Evolutionary conservation across 1,140 invertebrate species (phyloP).

Genomic region (Hycleus cichorii): DNA sequence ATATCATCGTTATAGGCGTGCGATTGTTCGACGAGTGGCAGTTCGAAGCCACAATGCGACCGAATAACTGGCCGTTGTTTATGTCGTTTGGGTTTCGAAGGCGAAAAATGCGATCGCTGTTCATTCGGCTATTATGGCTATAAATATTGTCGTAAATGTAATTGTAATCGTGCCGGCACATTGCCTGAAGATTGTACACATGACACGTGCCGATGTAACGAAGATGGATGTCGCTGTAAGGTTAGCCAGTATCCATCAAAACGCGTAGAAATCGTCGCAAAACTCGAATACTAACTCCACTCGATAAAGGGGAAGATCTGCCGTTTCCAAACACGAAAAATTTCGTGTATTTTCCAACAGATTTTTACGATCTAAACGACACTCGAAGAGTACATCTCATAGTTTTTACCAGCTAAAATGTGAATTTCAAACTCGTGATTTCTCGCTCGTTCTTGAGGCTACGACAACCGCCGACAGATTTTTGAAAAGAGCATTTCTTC

Average conservation of each 20-base stretch:
- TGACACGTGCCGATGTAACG: constrained; percentile 65
- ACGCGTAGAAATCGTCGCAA: not conserved
- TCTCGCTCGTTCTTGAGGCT: too few species aligned
- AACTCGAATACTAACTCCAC: too few species aligned
- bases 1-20: constrained; percentile 51
- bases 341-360: too few species aligned
- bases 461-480: too few species aligned
- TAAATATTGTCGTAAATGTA: constrained; percentile 77
- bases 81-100: constrained; percentile 75
- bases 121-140: constrained; percentile 81
- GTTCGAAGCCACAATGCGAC: constrained; percentile 65
- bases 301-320: too few species aligned
- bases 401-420: too few species aligned
- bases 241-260: constrained; percentile 37
- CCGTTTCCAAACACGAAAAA: too few species aligned
- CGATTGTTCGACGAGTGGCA: constrained; percentile 66
- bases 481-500: too few species aligned
- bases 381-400: too few species aligned
- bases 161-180: constrained; percentile 61
- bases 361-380: too few species aligned
- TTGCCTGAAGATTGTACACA: constrained; percentile 59
- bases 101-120: constrained; percentile 74
- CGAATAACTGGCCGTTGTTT: constrained; percentile 66
- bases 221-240: constrained; percentile 82
- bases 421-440: too few species aligned